Evolutionary conservation across 2,113 vertebrate genomes (phyloP).

Genomic region (Bombycilla garrulus): DNA sequence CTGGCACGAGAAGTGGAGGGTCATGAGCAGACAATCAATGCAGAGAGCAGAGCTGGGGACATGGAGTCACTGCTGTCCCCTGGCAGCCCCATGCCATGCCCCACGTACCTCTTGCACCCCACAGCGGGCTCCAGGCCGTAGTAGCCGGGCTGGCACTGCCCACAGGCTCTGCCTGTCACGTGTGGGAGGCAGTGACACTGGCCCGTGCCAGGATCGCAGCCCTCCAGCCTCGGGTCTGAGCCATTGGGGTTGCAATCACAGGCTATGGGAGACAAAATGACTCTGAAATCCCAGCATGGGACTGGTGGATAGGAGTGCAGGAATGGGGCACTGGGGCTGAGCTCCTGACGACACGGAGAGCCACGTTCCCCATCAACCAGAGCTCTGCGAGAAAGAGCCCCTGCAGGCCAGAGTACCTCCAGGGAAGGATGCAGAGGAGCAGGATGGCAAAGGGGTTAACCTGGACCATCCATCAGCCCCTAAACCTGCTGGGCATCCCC

Average conservation of each 20-base stretch:
- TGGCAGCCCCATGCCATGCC: rapidly evolving
- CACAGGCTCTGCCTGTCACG: conserved; percentile 79
- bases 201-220: conserved; percentile 80
- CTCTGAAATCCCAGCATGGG: rapidly evolving
- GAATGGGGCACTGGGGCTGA: rapidly evolving
- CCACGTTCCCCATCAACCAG: rapidly evolving
- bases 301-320: background rate
- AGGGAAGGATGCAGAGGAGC: background rate
- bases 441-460: background rate
- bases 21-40: rapidly evolving
- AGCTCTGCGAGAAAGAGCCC: background rate
- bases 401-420: background rate
- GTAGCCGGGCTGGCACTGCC: conserved; percentile 80
- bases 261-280: conserved; percentile 62
- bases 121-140: conserved; percentile 74
- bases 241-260: conserved; percentile 79
- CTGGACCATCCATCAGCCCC: background rate
- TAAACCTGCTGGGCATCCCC: background rate
- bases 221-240: conserved; percentile 42
- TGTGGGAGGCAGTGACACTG: conserved; percentile 83
- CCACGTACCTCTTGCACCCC: conserved; percentile 84
- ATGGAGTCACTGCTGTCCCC: background rate
- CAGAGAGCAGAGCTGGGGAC: background rate
- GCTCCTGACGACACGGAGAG: rapidly evolving
- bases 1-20: conserved; percentile 49